Evolutionary conservation across 92 coral and sea anemone genomes (phyloP), one percentile per base, ranked within the genome.

Genomic region (Porites divaricata): DNA sequence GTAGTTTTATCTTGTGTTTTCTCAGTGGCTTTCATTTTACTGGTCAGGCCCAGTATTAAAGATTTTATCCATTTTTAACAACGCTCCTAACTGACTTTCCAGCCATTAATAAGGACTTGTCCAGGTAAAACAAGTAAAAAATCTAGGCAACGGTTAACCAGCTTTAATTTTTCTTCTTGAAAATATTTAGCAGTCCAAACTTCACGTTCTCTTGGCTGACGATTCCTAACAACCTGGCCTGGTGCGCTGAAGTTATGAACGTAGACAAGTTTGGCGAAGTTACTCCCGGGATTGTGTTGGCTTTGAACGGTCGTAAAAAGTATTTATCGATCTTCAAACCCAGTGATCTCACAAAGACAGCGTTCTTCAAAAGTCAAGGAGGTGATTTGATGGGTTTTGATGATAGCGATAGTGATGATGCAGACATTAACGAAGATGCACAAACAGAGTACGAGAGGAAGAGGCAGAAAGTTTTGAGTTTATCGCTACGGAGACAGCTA

Each of bases 161-260:
- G n/a, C 16, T 17, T 62, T 52, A 9, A 13, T 45, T 74, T 9
- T 58, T 1, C 57, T 48, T 19, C 19, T n/a, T 19, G 57, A 2
- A 16, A 16, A 14, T 66, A 1, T 24, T 66, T 54, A 84, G 88
- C 78, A 81, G 88, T 69, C 67, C 88, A 12, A 73, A 89, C 23
- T 95, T 95, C 70, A 91, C 87, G 69, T 97, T 95, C 74, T 92
- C 87, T 19, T 97, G 99, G 99, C 87, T 97, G 21, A 93, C 99
- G 7, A 91, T 95, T n/a, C 83, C 91, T 66, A 94, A 93, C 15
- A 93, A 95, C 86, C 87, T 97, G 1, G 88, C 88, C 63, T 97
- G 99, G 99, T 97, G 99, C 54, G 91, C 95, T 11, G 99, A 97
- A 15, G 97, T 97, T 23, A 95, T 97, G 99, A 86, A 90, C 1